Evolutionary conservation across 2,113 vertebrate species (phyloP).

Genomic region (Archilochus colubris): DNA sequence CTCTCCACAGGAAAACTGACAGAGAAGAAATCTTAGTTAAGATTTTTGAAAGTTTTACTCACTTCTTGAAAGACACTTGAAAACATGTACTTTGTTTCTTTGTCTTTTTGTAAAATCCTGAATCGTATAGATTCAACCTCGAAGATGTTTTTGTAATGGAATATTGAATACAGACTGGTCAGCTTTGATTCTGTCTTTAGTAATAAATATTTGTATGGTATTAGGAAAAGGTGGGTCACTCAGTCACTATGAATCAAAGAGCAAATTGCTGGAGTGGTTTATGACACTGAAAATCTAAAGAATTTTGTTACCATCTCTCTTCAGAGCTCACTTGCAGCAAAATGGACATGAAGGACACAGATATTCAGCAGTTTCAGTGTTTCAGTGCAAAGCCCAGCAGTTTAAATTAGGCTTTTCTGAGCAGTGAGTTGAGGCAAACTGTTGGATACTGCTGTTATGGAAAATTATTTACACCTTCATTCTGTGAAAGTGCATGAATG

Average conservation of each 20-base stretch:
- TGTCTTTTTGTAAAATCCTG: not conserved
- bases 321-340: not conserved
- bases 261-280: not conserved
- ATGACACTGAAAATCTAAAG: not conserved
- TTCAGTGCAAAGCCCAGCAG: not conserved
- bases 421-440: not conserved
- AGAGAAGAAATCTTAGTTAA: not conserved
- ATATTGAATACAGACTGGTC: not conserved
- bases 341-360: not conserved
- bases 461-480: not conserved
- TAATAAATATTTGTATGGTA: not conserved
- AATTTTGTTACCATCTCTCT: not conserved
- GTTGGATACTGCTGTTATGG: not conserved
- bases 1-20: not conserved
- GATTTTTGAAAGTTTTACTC: not conserved
- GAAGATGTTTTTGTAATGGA: not conserved
- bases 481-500: fast-evolving
- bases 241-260: fast-evolving
- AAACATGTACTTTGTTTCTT: not conserved
- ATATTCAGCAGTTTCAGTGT: not conserved
- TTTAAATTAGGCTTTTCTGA: not conserved
- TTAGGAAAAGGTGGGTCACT: not conserved
- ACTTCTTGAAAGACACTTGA: not conserved
- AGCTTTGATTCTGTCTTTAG: not conserved
- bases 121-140: fast-evolving